These are phyloP conservation scores for Macropus fuliginosus DNA, from an alignment of 2,797 vertebrate species.

Conservation along the genomic window DNA sequence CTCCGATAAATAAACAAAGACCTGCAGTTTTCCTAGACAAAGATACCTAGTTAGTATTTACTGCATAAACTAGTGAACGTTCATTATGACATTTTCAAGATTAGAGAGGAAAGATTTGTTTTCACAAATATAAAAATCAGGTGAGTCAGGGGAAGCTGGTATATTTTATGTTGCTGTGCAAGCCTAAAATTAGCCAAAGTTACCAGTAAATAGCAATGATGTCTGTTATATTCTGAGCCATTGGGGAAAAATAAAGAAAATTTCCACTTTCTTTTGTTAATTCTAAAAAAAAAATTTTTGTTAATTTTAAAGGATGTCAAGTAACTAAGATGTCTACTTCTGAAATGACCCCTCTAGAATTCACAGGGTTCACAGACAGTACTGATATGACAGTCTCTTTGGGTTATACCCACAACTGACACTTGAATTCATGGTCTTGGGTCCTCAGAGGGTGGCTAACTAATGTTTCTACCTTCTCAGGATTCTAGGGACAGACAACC, in stretches of 20 bases:
- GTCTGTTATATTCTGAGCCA: slow-evolving; percentile 24
- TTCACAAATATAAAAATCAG: slow-evolving; percentile 44
- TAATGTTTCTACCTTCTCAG: background rate
- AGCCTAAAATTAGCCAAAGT: slow-evolving; percentile 43
- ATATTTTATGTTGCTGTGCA: background rate
- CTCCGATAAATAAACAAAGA: slow-evolving; percentile 65
- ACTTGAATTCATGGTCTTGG: background rate
- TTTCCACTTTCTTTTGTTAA: slow-evolving; percentile 11
- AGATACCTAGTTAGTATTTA: slow-evolving; percentile 12
- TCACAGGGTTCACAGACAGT: background rate
- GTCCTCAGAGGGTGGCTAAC: background rate
- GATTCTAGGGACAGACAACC: background rate
- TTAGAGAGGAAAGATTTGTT: slow-evolving; percentile 24
- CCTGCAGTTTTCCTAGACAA: slow-evolving; percentile 51
- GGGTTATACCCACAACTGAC: background rate
- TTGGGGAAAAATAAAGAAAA: slow-evolving; percentile 15
- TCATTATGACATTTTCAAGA: slow-evolving; percentile 26
- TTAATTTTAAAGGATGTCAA: background rate
- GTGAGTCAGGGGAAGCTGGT: background rate
- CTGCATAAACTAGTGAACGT: slow-evolving; percentile 64
- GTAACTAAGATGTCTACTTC: background rate
- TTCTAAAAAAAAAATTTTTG: slow-evolving; percentile 12
- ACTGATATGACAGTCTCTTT: background rate
- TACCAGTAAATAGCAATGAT: slow-evolving; percentile 32
- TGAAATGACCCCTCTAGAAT: background rate